phyloP scores from a whole-genome alignment of 2,888 invertebrate species.

The Napeogenes sylphis region DNA sequence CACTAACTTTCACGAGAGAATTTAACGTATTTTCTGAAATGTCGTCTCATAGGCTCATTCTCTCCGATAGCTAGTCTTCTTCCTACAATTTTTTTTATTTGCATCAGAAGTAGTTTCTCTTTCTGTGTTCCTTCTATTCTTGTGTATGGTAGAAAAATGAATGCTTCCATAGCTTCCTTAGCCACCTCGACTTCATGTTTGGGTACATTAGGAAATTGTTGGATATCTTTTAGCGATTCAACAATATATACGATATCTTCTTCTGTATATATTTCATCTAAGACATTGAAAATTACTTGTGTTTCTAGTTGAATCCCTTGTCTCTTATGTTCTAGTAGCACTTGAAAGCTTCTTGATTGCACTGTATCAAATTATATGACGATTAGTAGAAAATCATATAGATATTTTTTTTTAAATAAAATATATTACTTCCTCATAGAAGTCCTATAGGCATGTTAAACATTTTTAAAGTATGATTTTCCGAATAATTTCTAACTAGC shows the following conservation, averaged over 20 bases:
- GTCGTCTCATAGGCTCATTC: no score
- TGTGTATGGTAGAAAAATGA: slow-evolving; percentile 15
- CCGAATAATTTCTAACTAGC: no score
- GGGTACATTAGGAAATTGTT: slow-evolving; percentile 12
- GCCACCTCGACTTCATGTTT: slow-evolving; percentile 13
- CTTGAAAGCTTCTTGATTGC: slow-evolving; percentile 3
- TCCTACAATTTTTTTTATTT: slow-evolving; percentile 14
- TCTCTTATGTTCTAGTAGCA: slow-evolving; percentile 8
- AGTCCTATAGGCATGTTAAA: no score
- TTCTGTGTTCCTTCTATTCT: slow-evolving; percentile 21
- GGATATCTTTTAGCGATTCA: slow-evolving; percentile 13
- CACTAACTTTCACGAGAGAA: no score
- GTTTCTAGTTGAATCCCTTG: slow-evolving; percentile 12
- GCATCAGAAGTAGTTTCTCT: slow-evolving; percentile 17
- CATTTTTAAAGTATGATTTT: no score
- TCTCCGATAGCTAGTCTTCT: neutral
- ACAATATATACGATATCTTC: slow-evolving; percentile 15
- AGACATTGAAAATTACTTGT: slow-evolving; percentile 24
- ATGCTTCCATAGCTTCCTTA: slow-evolving; percentile 6
- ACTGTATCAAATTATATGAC: slow-evolving; percentile 11
- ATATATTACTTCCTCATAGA: no score
- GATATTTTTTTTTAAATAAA: no score
- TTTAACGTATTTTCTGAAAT: no score
- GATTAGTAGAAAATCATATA: neutral
- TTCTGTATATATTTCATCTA: slow-evolving; percentile 21